Evolutionary conservation across 37 sponge, comb jelly and placozoan genomes (phyloP).

Genomic region (Eunapius fragilis): DNA sequence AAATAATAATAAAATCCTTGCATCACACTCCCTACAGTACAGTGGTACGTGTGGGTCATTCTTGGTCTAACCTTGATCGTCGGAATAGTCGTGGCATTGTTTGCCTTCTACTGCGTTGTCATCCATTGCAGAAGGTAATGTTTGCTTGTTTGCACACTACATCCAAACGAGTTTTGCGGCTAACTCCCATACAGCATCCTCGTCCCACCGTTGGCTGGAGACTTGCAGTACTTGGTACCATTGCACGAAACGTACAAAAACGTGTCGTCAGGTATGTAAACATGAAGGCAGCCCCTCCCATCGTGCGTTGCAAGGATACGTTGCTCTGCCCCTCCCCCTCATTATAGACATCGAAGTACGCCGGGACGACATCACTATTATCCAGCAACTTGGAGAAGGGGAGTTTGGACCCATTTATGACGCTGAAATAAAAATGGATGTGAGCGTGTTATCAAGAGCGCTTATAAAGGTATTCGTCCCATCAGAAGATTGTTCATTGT

Average conservation of each 20-base stretch:
- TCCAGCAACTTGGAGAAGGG: constrained; percentile 69
- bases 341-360: neutral
- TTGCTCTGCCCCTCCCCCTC: neutral
- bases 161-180: no score
- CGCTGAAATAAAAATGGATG: constrained; percentile 71
- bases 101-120: constrained; percentile 1
- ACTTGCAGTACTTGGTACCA: neutral
- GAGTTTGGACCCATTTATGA: constrained; percentile 84
- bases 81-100: constrained; percentile 7
- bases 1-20: no score
- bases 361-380: constrained; percentile 40
- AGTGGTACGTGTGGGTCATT: constrained; percentile 45
- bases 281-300: neutral
- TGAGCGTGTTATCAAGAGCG: constrained; percentile 47
- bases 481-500: no score
- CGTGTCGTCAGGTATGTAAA: neutral
- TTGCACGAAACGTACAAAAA: neutral
- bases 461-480: constrained; percentile 65
- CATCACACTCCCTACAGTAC: neutral
- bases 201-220: neutral
- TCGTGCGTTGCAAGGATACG: neutral
- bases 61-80: constrained; percentile 16
- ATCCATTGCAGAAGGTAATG: constrained; percentile 23
- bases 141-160: neutral
- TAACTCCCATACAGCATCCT: neutral